Base-by-base conservation (phyloP, 2,888 invertebrate species). In the Linnaemya vulpina region DNA sequence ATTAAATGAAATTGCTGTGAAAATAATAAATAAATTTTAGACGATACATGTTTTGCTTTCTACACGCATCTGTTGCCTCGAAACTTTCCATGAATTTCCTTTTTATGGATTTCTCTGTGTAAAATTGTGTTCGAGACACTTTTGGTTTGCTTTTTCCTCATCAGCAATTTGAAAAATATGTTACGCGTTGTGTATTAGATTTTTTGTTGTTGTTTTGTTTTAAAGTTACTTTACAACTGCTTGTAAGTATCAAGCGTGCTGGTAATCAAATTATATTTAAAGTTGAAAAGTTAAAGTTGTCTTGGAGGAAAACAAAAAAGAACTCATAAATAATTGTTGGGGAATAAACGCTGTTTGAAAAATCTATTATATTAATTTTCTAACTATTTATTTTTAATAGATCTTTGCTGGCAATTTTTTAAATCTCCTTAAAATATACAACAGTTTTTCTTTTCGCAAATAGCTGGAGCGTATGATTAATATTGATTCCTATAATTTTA, bases 151-250 rank as follows among this genome's bases (percentile, higher is more conserved):
- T 46, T n/a, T 40, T 40, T 38, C 25, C 73, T 65, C 60, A 43
- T 38, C 35, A 74, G 73, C 68, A 77, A 83, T 83, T 78, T 62
- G 62, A 53, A 62, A 78, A 83, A 83, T 83, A 78, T 83, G 73
- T 77, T 83, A 73, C 77, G 51, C 71, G 35, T 58, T 76, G 53
- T 60, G 63, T 83, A 77, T 77, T 73, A 77, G 51, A 67, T 58
- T 83, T 30, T 17, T 43, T 71, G 11, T 30, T n/a, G 35, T 35
- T 15, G 1, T 60, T n/a, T n/a, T 11, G 13, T 49, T 63, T 46
- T n/a, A n/a, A n/a, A 0, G n/a, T 15, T 46, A 43, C 13, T 13
- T 13, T 43, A 43, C 40, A 43, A 13, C 11, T 43, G 40, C 3
- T 13, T 10, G 13, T 43, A 13, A 13, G 11, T 43, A 13, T 11